Percentiles rank a stretch among this genome's conserved stretches.
These are phyloP conservation scores for Sphaeridia pumilis DNA, from an alignment of 2,888 invertebrate species.

Conservation along the genomic window DNA sequence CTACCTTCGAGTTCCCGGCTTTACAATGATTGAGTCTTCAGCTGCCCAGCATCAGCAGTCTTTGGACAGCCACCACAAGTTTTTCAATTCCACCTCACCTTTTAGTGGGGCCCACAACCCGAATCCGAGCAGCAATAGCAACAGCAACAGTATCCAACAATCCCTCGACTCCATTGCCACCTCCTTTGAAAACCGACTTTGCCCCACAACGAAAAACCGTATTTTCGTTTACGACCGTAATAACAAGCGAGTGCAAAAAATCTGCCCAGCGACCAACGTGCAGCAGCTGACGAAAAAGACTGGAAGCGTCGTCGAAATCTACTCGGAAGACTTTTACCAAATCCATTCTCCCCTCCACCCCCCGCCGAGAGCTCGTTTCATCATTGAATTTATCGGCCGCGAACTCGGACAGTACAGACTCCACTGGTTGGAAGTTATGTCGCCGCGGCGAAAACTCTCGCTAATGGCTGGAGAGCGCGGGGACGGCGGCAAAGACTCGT, in stretches of 20 bases:
- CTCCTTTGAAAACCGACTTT: slow-evolving; percentile 43
- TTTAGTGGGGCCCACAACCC: neutral
- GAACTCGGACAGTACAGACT: slow-evolving; percentile 63
- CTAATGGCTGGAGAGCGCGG: slow-evolving; percentile 17
- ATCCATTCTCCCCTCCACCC: slow-evolving; percentile 31
- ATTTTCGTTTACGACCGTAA: slow-evolving; percentile 65
- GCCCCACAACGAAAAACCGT: slow-evolving; percentile 65
- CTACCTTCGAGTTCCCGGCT: slow-evolving; percentile 51
- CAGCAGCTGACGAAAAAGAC: slow-evolving; percentile 26
- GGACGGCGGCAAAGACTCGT: slow-evolving; percentile 18
- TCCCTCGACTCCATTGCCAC: slow-evolving; percentile 5
- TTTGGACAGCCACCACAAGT: neutral
- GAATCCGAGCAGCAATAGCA: no score
- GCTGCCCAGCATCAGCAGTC: no score
- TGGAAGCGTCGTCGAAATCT: slow-evolving; percentile 32
- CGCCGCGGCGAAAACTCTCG: slow-evolving; percentile 29
- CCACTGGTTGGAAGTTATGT: slow-evolving; percentile 65
- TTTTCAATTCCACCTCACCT: neutral
- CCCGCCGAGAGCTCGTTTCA: slow-evolving; percentile 43
- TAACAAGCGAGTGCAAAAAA: slow-evolving; percentile 28
- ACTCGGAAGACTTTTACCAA: slow-evolving; percentile 33
- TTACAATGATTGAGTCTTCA: slow-evolving; percentile 24
- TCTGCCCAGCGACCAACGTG: slow-evolving; percentile 31
- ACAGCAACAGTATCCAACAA: neutral
- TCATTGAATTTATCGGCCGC: slow-evolving; percentile 65